Evolutionary conservation across 2,797 vertebrate genomes (phyloP), one percentile per base, ranked within the genome.

Genomic region (Danio kyathit): DNA sequence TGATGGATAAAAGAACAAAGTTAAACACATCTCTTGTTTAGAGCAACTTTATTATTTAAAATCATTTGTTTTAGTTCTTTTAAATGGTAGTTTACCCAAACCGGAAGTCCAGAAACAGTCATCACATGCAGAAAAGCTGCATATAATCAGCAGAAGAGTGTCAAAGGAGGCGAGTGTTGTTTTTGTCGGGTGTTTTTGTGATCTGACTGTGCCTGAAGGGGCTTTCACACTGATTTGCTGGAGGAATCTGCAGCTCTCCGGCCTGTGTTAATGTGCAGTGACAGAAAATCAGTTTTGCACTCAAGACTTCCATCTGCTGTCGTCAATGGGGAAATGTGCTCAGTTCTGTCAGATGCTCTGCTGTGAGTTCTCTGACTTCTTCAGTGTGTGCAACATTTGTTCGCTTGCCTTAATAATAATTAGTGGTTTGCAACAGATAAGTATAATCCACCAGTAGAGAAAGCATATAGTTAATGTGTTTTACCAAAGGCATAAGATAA

Each of bases 261-360:
- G 29, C 64, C 74, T 86, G 88, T 88, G 52, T 83, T 90, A 90
- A 92, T 91, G 84, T 79, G 85, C 86, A 90, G 87, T 89, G 89
- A 92, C 91, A 90, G 88, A 82, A 72, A 86, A 78, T 81, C 78
- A 59, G 86, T 78, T 86, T 80, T 83, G 65, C 86, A 65, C 90
- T 88, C 90, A 85, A 49, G 17, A 81, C 82, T 76, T 79, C 87
- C 88, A 89, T 92, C 87, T 91, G 89, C 89, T 86, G 86, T 88
- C 83, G 38, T 9, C 63, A 84, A 74, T 43, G 29, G 19, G 76
- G 78, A 86, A 84, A 67, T 82, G 82, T 74, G 81, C 80, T 86
- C 51, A 46, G 52, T 6, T 12, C 40, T 67, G 13, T 17, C 44
- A 70, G 11, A 69, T 67, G 7, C 16, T 19, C n/a, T 51, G 41